These are phyloP conservation scores for Hirtodrosophila confusa DNA, from an alignment of 2,888 invertebrate genomes.

Conservation along the genomic window DNA sequence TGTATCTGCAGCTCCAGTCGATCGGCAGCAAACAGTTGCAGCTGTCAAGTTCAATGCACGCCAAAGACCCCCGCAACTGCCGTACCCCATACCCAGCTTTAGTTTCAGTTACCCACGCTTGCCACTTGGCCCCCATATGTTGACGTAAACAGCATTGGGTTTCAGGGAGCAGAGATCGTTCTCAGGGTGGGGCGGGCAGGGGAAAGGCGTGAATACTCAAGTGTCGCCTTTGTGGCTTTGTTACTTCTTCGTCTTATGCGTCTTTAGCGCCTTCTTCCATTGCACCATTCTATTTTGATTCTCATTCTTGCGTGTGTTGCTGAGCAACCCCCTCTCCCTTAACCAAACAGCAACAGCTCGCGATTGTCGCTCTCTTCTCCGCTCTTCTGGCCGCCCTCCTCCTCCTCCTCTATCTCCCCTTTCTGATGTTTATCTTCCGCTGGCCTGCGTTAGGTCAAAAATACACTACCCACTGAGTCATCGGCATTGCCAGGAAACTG, in stretches of 20 bases:
- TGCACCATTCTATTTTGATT: constrained; percentile 55
- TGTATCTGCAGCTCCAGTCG: constrained; percentile 7
- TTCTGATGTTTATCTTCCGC: constrained; percentile 34
- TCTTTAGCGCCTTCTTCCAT: constrained; percentile 35
- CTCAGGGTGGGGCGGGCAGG: neutral
- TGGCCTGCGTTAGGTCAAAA: constrained; percentile 13
- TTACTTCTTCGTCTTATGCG: constrained; percentile 15
- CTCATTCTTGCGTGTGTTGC: constrained; percentile 31
- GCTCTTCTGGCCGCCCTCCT: constrained; percentile 15
- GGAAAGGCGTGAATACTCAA: constrained; percentile 25
- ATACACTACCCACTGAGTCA: constrained; percentile 57
- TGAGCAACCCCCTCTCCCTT: constrained; percentile 13
- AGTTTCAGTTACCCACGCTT: constrained; percentile 2
- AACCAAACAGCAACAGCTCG: constrained; percentile 3
- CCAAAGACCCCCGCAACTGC: constrained; percentile 6
- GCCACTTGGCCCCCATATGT: constrained; percentile 15
- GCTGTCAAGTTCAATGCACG: constrained; percentile 41
- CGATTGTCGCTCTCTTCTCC: constrained; percentile 15
- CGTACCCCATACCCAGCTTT: neutral
- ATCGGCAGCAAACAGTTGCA: constrained; percentile 12
- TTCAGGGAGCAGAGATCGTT: neutral
- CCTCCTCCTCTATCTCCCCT: constrained; percentile 7
- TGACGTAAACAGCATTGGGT: constrained; percentile 9
- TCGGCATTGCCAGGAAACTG: constrained; percentile 47
- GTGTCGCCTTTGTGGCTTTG: constrained; percentile 34